Conservation (phyloP, 2,888 invertebrate species). For the Harpagoxenus sublaevis region DNA sequence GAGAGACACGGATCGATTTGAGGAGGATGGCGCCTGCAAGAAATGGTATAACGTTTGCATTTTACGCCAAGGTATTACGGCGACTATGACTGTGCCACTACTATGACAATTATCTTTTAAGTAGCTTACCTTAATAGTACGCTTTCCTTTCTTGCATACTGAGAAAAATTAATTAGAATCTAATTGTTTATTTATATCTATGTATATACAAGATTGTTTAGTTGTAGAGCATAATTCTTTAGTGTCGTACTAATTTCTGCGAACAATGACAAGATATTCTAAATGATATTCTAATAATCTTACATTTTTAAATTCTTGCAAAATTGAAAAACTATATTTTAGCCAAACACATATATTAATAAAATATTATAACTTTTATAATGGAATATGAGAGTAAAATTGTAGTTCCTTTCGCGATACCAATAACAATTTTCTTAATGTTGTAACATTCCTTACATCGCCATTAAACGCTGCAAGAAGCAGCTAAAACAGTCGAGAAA, state of each 20-base stretch:
- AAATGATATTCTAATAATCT: background rate
- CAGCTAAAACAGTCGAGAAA: conserved; percentile 25
- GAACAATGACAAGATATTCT: background rate
- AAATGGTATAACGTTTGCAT: conserved; percentile 43
- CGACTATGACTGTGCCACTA: background rate
- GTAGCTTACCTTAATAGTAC: background rate
- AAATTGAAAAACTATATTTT: background rate
- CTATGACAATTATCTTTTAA: conserved; percentile 8
- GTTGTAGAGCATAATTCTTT: background rate
- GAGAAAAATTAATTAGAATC: background rate
- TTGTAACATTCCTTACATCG: background rate
- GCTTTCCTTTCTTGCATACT: background rate
- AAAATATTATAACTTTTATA: background rate
- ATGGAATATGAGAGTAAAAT: background rate
- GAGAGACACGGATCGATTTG: conserved; percentile 41
- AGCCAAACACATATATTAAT: background rate
- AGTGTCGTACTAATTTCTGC: background rate
- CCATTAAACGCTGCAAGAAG: background rate
- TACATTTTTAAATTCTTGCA: background rate
- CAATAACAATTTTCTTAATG: conserved; percentile 10
- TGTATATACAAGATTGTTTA: background rate
- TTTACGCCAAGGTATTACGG: conserved; percentile 24
- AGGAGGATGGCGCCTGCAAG: conserved; percentile 13
- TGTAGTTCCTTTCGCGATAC: background rate
- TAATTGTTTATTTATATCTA: background rate